Base-by-base conservation (phyloP, 2,113 vertebrate genomes). In the Tursiops truncatus region DNA sequence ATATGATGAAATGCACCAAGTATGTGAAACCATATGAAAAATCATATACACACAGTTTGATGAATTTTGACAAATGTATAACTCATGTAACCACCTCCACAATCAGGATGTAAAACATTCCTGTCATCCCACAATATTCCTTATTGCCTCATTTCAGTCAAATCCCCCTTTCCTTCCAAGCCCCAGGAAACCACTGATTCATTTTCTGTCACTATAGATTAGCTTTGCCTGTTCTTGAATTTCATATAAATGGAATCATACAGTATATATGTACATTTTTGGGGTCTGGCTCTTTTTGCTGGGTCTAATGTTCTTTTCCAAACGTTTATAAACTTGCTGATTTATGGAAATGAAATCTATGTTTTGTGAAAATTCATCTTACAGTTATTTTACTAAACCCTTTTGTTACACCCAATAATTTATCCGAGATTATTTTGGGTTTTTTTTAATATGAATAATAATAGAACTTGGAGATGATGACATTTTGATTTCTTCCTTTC, bases 361-460 rank as follows among this genome's bases (percentile, higher is more conserved):
- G 10, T 84, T 88, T 97, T 92, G 21, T 81, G 36, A 94, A 70
- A 77, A 89, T 73, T 92, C 33, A 58, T 94, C n/a, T 88, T 80
- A 91, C 1, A 50, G 11, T 96, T 92, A 53, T 33, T 83, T 68
- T 74, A 5, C 31, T 76, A 63, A 68, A 53, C 25, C 10, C 13
- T 83, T 94, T 77, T 81, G 41, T 67, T 79, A 82, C 41, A 77
- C 23, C n/a, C 56, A 91, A 25, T 41, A 76, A 81, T 86, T 89
- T 81, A 44, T 82, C 53, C 76, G 53, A 81, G 44, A 87, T 25
- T 77, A 18, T 53, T 96, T 71, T 62, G 5, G 4, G 0, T 8
- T 58, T 85, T 73, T 62, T 74, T 67, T 38, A 67, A 67, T 74
- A 17, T 31, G 21, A 65, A 5, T 92, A 73, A 80, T 62, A 47